phyloP scores from a whole-genome alignment of 2,888 invertebrate genomes.

The Lordiphosa fenestrarum region DNA sequence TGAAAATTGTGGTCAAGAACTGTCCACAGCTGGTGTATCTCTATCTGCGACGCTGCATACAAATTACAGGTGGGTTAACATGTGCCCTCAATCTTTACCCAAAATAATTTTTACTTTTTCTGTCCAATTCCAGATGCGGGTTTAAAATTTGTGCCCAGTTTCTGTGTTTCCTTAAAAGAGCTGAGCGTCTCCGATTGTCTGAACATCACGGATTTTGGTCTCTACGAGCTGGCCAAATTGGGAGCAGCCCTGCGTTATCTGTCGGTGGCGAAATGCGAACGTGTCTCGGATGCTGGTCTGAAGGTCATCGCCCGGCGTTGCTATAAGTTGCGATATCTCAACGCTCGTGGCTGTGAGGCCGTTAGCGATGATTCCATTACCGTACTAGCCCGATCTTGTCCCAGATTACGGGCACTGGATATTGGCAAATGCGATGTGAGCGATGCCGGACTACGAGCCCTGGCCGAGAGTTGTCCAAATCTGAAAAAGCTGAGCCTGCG shows the following conservation, averaged over 20 bases:
- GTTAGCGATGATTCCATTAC: slow-evolving; percentile 96
- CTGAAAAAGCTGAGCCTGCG: slow-evolving; percentile 93
- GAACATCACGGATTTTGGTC: slow-evolving; percentile 93
- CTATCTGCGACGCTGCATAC: slow-evolving; percentile 92
- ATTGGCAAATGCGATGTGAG: slow-evolving; percentile 96
- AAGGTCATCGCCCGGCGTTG: slow-evolving; percentile 93
- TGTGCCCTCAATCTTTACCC: too few relatives aligned
- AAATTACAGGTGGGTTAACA: slow-evolving; percentile 86
- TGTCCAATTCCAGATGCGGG: slow-evolving; percentile 85
- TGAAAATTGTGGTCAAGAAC: slow-evolving; percentile 90
- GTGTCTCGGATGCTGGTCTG: slow-evolving; percentile 94
- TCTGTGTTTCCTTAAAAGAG: slow-evolving; percentile 91
- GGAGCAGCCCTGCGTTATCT: slow-evolving; percentile 94
- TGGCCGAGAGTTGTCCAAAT: slow-evolving; percentile 94
- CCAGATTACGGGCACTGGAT: slow-evolving; percentile 91
- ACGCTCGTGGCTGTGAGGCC: slow-evolving; percentile 95
- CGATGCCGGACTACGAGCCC: slow-evolving; percentile 91
- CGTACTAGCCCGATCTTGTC: slow-evolving; percentile 91
- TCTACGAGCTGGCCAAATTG: slow-evolving; percentile 93
- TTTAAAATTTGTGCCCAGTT: slow-evolving; percentile 94
- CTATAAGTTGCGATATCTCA: slow-evolving; percentile 92
- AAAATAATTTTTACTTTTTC: not conserved
- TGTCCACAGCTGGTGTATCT: slow-evolving; percentile 93
- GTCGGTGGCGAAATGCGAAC: slow-evolving; percentile 96
- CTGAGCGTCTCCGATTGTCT: slow-evolving; percentile 94